Evolutionary conservation across 92 coral and sea anemone species (phyloP).

Genomic region (Anthopleura xanthogrammica): DNA sequence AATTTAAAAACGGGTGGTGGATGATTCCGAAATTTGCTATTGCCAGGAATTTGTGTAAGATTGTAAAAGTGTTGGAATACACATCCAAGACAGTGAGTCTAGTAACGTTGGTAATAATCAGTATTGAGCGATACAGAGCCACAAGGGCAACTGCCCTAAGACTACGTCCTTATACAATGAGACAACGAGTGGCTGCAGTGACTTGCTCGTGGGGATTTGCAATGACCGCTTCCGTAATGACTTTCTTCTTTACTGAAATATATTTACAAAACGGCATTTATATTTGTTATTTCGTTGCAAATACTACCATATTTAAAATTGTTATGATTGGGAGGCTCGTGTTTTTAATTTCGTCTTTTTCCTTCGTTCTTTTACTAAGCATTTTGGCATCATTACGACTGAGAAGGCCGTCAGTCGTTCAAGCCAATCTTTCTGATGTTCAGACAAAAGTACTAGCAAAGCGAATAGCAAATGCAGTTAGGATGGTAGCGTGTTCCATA

Average conservation of each 20-base stretch:
- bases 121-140: constrained; percentile 30
- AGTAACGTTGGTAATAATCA: constrained; percentile 4
- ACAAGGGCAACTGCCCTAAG: not conserved
- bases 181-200: not conserved
- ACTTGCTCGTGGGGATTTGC: too few relatives aligned
- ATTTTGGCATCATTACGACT: constrained; percentile 1
- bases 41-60: not conserved
- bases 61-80: not conserved
- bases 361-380: not conserved
- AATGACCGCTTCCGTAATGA: too few relatives aligned
- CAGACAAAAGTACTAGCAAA: not conserved
- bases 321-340: too few relatives aligned
- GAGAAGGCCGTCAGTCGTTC: not conserved
- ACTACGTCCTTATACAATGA: not conserved
- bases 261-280: not conserved
- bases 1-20: not conserved
- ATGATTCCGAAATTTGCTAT: not conserved
- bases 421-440: not conserved
- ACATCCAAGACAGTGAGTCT: constrained; percentile 10
- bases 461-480: not conserved
- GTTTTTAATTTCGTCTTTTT: too few relatives aligned
- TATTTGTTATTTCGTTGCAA: not conserved
- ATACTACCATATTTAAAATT: too few relatives aligned
- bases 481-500: constrained; percentile 10
- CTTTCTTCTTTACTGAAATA: not conserved